These are phyloP conservation scores for Allacma fusca DNA, from an alignment of 2,888 invertebrate genomes.

Conservation along the genomic window DNA sequence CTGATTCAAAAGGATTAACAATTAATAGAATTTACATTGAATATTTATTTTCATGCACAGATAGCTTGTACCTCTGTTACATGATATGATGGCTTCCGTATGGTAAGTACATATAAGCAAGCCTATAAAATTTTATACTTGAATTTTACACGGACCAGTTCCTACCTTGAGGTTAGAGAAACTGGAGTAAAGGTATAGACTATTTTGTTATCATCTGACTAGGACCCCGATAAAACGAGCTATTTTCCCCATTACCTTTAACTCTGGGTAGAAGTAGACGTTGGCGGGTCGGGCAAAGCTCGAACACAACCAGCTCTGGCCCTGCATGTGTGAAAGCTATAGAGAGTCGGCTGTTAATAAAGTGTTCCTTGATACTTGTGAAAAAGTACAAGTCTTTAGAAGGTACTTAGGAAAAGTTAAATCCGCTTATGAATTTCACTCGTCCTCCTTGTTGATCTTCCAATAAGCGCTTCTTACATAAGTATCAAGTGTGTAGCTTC, in stretches of 20 bases:
- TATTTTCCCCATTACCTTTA: background rate
- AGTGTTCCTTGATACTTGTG: conserved; percentile 26
- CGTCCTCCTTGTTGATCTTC: conserved; percentile 26
- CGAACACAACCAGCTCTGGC: too few relatives aligned
- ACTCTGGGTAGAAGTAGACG: background rate
- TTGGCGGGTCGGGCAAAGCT: too few relatives aligned
- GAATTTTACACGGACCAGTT: too few relatives aligned
- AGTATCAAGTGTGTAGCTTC: background rate
- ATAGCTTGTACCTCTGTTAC: too few relatives aligned
- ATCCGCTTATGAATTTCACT: conserved; percentile 40
- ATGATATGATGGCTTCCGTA: too few relatives aligned
- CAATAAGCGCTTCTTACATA: conserved; percentile 19
- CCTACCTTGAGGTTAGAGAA: too few relatives aligned
- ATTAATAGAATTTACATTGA: too few relatives aligned
- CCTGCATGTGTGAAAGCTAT: background rate
- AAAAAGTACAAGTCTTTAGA: conserved; percentile 37
- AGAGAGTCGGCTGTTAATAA: conserved; percentile 10
- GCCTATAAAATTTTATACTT: too few relatives aligned
- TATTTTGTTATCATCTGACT: background rate
- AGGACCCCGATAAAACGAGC: background rate
- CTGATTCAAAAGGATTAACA: too few relatives aligned
- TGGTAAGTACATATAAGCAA: too few relatives aligned
- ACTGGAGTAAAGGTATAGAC: background rate
- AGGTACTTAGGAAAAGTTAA: conserved; percentile 40
- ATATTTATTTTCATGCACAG: too few relatives aligned